Conservation (phyloP, 2,113 vertebrate species). For the Mormoops blainvillei region DNA sequence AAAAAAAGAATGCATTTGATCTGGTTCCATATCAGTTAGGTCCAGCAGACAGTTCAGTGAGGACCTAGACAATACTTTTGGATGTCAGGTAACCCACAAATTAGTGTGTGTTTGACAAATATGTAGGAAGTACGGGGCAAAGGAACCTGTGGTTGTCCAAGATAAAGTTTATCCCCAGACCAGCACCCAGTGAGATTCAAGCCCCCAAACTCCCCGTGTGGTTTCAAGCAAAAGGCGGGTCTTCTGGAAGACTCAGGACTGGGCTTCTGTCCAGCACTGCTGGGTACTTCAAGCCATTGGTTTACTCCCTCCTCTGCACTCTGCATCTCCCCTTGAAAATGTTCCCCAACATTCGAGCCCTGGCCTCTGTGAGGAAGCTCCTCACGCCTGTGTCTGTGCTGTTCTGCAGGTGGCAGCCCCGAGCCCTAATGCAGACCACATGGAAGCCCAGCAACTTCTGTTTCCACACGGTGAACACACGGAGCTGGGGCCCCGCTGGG, state of each 20-base stretch:
- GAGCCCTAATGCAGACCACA: not conserved
- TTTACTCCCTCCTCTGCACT: not conserved
- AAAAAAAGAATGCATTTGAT: not conserved
- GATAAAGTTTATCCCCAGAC: not conserved
- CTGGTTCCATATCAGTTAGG: not conserved
- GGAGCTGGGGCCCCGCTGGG: not conserved
- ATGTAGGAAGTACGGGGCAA: rapidly evolving
- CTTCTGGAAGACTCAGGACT: not conserved
- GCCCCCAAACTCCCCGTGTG: not conserved
- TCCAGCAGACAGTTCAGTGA: not conserved
- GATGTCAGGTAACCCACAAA: not conserved
- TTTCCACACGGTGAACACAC: not conserved
- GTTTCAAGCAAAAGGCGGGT: not conserved
- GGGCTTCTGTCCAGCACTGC: not conserved
- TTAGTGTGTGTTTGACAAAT: not conserved
- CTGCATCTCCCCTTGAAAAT: not conserved
- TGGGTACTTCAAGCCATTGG: rapidly evolving
- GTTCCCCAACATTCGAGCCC: not conserved
- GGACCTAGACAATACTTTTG: not conserved
- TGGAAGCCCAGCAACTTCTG: not conserved
- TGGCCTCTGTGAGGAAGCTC: not conserved
- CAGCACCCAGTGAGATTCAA: not conserved
- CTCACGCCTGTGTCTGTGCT: not conserved
- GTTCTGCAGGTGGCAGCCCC: slow-evolving; percentile 28
- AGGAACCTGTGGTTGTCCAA: not conserved